These are phyloP conservation scores for Falco biarmicus DNA, from an alignment of 2,797 vertebrate genomes.

Conservation along the genomic window DNA sequence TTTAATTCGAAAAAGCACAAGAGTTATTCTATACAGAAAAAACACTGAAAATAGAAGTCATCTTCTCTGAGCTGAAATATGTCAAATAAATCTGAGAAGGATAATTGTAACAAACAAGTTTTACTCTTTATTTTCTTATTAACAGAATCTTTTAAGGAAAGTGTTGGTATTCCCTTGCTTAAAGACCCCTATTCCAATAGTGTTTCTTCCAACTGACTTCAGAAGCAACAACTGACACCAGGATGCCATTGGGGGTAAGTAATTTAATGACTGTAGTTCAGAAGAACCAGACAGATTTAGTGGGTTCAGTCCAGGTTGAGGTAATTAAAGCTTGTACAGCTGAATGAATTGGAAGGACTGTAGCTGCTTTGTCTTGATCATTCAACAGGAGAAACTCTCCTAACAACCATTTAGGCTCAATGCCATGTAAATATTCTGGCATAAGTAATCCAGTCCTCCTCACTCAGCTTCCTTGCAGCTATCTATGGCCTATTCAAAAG, in stretches of 20 bases:
- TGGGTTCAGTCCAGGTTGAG: neutral
- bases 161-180: neutral
- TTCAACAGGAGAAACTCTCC: constrained; percentile 13
- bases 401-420: constrained; percentile 29
- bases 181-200: neutral
- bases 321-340: neutral
- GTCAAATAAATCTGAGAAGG: neutral
- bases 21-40: neutral
- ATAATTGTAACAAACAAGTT: neutral
- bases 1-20: neutral
- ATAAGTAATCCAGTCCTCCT: constrained; percentile 23
- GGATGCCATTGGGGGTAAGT: neutral
- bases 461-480: constrained; percentile 26
- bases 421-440: constrained; percentile 25
- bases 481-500: neutral
- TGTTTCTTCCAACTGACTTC: neutral
- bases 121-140: neutral
- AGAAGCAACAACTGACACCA: neutral
- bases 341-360: constrained; percentile 33
- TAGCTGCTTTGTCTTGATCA: constrained; percentile 7
- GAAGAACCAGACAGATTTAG: neutral
- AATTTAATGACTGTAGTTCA: neutral
- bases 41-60: neutral
- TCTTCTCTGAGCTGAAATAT: neutral
- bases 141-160: neutral